Percentiles rank a stretch among this genome's conserved stretches.
phyloP scores from a whole-genome alignment of 2,797 vertebrate genomes.

The Hoplostethus atlanticus region DNA sequence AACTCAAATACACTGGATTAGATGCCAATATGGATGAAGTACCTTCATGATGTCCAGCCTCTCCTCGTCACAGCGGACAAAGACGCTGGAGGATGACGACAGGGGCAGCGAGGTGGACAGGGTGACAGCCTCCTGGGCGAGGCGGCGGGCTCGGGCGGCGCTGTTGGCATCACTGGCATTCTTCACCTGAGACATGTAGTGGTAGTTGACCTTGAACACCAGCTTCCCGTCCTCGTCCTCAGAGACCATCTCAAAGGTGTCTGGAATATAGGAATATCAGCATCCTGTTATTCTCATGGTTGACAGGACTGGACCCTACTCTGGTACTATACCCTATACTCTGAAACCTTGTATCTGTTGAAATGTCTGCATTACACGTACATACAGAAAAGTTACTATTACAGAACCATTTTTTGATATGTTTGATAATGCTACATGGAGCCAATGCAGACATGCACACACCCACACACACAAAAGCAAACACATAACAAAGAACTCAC shows the following conservation, averaged over 20 bases:
- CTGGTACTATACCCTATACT: not conserved
- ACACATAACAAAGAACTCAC: slow-evolving; percentile 79
- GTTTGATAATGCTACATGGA: no score
- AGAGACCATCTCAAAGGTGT: slow-evolving; percentile 99
- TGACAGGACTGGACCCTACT: not conserved
- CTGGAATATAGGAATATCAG: slow-evolving; percentile 68
- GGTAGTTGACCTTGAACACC: slow-evolving; percentile 98
- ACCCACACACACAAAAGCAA: not conserved
- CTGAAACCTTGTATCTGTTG: no score
- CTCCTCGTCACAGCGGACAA: slow-evolving; percentile 98
- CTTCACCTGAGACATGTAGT: slow-evolving; percentile 99
- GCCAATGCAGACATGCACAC: not conserved
- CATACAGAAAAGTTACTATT: not conserved
- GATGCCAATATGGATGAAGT: slow-evolving; percentile 5
- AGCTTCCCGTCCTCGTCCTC: slow-evolving; percentile 97
- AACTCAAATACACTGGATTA: not conserved
- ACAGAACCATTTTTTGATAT: not conserved
- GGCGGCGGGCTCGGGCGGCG: slow-evolving; percentile 93
- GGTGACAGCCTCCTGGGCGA: slow-evolving; percentile 98
- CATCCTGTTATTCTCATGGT: not conserved
- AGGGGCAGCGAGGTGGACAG: slow-evolving; percentile 97
- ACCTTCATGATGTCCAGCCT: slow-evolving; percentile 99
- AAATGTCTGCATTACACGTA: no score
- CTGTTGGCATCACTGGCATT: slow-evolving; percentile 97
- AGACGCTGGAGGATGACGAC: slow-evolving; percentile 96